A percentile compares a stretch with the other conserved stretches of the same genome.
Evolutionary conservation across 2,888 invertebrate genomes (phyloP).

Genomic region (Amblyteles armatorius): DNA sequence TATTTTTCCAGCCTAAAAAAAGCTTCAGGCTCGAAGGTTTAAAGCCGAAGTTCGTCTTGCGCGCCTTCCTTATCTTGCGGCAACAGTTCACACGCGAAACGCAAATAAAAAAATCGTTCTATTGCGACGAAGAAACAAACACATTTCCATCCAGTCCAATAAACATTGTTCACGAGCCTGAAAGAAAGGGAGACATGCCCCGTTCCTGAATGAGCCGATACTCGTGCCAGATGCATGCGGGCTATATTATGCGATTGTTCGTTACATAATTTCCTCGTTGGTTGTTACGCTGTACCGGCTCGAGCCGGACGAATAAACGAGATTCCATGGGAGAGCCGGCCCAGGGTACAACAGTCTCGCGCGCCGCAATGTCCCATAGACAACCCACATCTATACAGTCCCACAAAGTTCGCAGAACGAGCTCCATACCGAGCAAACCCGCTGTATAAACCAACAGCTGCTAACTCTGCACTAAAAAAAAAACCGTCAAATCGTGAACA

Average conservation of each 20-base stretch:
- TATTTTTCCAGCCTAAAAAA: no score
- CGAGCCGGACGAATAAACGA: conserved; percentile 37
- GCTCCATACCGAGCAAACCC: background rate
- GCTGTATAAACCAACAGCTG: background rate
- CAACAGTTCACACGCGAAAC: no score
- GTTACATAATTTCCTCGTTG: conserved; percentile 64
- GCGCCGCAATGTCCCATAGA: background rate
- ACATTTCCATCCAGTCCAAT: background rate
- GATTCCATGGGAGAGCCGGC: conserved; percentile 37
- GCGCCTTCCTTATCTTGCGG: no score
- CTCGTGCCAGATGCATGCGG: conserved; percentile 16
- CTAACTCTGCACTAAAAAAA: conserved; percentile 17
- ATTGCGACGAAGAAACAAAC: background rate
- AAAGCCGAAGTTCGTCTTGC: no score
- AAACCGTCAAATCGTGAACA: conserved; percentile 11
- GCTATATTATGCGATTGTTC: conserved; percentile 52
- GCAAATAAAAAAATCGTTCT: background rate
- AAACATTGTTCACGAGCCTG: background rate
- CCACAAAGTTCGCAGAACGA: background rate
- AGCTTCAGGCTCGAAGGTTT: no score
- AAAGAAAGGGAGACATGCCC: background rate
- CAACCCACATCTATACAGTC: background rate
- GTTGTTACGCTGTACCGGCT: conserved; percentile 24
- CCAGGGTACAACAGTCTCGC: conserved; percentile 6
- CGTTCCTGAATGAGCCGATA: conserved; percentile 34